Evolutionary conservation across 2,888 invertebrate species (phyloP), one percentile per base, ranked within the genome.

Genomic region (Eristalinus aeneus): DNA sequence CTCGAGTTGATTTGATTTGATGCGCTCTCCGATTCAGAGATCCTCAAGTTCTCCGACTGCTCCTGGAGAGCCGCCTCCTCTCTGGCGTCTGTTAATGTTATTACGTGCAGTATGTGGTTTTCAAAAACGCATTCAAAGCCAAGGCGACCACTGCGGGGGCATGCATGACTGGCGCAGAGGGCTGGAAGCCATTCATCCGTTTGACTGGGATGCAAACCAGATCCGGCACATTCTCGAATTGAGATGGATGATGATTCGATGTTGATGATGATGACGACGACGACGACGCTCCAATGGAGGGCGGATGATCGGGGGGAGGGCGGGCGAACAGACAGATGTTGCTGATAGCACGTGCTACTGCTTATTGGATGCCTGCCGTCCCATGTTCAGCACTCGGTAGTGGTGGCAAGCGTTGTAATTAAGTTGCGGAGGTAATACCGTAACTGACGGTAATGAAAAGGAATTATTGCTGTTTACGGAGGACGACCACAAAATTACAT

Each of bases 121-220:
- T 74, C 12, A 39, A 65, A 75, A 65, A 65, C 65, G 58, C 34
- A 65, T 65, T 75, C 65, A 31, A 75, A 75, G 75, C 23, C 58
- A 27, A 75, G 39, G 39, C 16, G 58, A 22, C 8, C 9, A 11
- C 6, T 11, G 12, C 22, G 8, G n/a, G 20, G 39, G 39, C 16
- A 16, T 12, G 46, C 46, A 1, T 60, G 46, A n/a, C 4, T 2
- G n/a, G 23, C 64, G 22, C n/a, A 58, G 31, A 60, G 67, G 32
- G 32, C 46, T 53, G 32, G 67, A 75, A 53, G 34, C 46, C 58
- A 75, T 67, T 67, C 67, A 65, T 67, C 32, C 58, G 23, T 32
- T 58, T 23, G 67, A 60, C 20, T 65, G 32, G 20, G 58, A 67
- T 58, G 31, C 63, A 58, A 53, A 32, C 32, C 65, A 60, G 39